Conservation (phyloP, 2,113 vertebrate species). For the Ophthalmolycus amberensis region DNA sequence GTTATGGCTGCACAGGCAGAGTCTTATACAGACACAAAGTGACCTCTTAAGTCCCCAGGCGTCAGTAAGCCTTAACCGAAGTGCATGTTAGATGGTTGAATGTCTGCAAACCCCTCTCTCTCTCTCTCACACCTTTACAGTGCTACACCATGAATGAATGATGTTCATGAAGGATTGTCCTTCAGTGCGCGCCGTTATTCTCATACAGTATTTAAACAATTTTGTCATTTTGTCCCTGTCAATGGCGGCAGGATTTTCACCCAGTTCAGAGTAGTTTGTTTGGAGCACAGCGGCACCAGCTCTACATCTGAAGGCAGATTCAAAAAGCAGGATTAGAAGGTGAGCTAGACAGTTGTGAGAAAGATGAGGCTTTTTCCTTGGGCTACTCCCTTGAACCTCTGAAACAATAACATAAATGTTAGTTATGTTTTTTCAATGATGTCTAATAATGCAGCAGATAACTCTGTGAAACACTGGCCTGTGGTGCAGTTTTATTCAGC, state of each 20-base stretch:
- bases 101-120: background rate
- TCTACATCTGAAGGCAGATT: background rate
- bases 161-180: background rate
- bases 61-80: no score
- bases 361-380: background rate
- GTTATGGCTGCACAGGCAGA: background rate
- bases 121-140: background rate
- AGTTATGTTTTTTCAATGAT: background rate
- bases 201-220: background rate
- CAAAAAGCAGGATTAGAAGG: background rate
- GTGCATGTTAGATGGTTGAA: background rate
- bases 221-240: background rate
- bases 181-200: background rate
- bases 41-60: background rate
- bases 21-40: background rate
- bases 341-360: background rate
- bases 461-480: conserved; percentile 2
- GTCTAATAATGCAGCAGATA: conserved; percentile 1
- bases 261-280: background rate
- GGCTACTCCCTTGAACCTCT: background rate
- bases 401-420: conserved; percentile 1
- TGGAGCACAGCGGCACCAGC: background rate
- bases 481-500: conserved; percentile 20
- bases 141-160: background rate
- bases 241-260: background rate